Evolutionary conservation across 2,797 vertebrate genomes (phyloP).

Genomic region (Paratrypauchen microcephalus): DNA sequence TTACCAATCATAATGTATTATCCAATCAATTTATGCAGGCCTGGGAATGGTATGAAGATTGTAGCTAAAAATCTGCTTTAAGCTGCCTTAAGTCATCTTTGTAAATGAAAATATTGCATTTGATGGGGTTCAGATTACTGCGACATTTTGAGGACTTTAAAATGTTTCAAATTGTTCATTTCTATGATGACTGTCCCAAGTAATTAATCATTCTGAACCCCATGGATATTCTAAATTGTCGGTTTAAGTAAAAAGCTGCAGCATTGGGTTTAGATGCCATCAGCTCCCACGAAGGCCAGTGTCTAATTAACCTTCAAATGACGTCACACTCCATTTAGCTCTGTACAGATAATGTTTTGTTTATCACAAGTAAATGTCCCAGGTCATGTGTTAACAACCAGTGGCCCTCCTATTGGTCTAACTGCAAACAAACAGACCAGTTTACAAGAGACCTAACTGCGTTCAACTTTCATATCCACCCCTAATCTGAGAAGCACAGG

Average conservation of each 20-base stretch:
- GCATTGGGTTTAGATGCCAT: background rate
- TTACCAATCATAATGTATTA: no score
- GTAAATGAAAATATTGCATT: no score
- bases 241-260: background rate
- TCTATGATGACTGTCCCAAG: no score
- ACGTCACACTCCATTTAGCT: conserved; percentile 1
- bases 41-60: no score
- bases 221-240: background rate
- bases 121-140: no score
- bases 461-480: background rate
- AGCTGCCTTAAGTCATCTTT: no score
- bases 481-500: background rate
- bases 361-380: background rate
- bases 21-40: no score
- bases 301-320: background rate
- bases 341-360: conserved; percentile 1
- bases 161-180: no score
- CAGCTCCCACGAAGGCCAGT: background rate
- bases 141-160: no score
- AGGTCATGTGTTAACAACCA: background rate
- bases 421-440: background rate
- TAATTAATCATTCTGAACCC: no score
- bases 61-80: no score
- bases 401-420: background rate
- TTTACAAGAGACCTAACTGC: background rate